Evolutionary conservation across 1,140 invertebrate species (phyloP), one percentile per base, ranked within the genome.

Genomic region (Drosophila tani): DNA sequence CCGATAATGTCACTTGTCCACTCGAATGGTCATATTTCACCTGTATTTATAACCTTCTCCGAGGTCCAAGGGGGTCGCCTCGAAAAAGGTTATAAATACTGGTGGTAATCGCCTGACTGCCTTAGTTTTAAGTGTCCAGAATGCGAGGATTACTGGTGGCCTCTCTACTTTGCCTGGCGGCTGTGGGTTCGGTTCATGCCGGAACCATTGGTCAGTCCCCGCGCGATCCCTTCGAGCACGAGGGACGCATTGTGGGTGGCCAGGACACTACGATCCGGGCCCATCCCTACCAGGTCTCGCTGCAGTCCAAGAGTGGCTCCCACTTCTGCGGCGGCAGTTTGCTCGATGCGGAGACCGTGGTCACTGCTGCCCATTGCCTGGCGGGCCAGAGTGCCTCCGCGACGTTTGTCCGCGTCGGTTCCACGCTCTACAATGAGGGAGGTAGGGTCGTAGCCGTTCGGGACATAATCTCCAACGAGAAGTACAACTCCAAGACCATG

Each of bases 271-370:
- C 65, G 0, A 88, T 91, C 19, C 7, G 24, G 1, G 55, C 51
- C 7, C 70, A 82, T 73, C 86, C 86, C 17, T 84, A 82, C 32
- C 81, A 85, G 41, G 67, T 76, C 7, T 82, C 79, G 2, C 47
- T 88, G 66, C 84, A 82, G 43, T 60, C 47, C 5, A 71, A 67
- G 14, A 58, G 74, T 15, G 49, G 47, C 6, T 27, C 21, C 5
- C 92, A 93, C 68, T 68, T 60, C 17, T 95, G 95, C 67, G 95
- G 94, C 3, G 95, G 94, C n/a, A 93, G 93, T 15, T 92, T 95
- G 50, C 91, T 95, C 71, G 21, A 55, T 9, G 12, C 0, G n/a
- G 60, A 43, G 79, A 58, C 59, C 17, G 15, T 80, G 2, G 45
- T 81, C 7, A 81, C 79, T 15, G 76, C 93, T 68, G 93, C 93